Evolutionary conservation across 2,797 vertebrate species (phyloP), one percentile per base, ranked within the genome.

Genomic region (Astyanax mexicanus): DNA sequence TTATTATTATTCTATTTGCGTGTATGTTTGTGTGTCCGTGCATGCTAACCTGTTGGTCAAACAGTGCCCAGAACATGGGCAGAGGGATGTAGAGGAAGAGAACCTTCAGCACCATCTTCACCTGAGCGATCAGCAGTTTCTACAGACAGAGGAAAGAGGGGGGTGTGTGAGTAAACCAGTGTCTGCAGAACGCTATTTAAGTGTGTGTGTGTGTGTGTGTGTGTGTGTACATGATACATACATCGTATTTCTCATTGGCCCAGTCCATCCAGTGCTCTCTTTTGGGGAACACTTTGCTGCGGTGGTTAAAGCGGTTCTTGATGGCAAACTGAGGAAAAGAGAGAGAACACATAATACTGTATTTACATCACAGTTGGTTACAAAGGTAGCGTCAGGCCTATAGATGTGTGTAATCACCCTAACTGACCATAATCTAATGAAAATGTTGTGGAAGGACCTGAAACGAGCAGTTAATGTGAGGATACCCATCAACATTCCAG

Each of bases 51-150:
- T 99, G 97, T 86, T 98, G 97, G 86, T 99, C 95, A 83, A 96
- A 99, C 68, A 99, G 89, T 0, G 96, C 95, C 98, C 98, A 99
- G 92, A 99, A 99, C 98, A 99, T 98, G 1, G 97, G 97, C 15
- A 99, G 94, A 0, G 98, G 97, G 42, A 98, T 95, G 77, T 95
- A 99, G 80, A 99, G 95, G 88, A 99, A 98, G 79, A 99, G 80
- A 54, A 99, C 97, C 82, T 86, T 97, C 69, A 95, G 3, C 12
- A 95, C 96, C 96, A 98, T 98, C 93, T 98, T 99, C 65, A 92
- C 92, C 81, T 99, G 96, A 21, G 89, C 83, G 68, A 98, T 97
- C 80, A 99, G 93, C 51, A 86, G 92, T 91, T 95, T 96, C 98
- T 99, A 84, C 1, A 87, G 57, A 67, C 62, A 80, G 44, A 0